These are phyloP conservation scores for Papilio dardanus DNA, from an alignment of 1,140 invertebrate species.

Conservation along the genomic window DNA sequence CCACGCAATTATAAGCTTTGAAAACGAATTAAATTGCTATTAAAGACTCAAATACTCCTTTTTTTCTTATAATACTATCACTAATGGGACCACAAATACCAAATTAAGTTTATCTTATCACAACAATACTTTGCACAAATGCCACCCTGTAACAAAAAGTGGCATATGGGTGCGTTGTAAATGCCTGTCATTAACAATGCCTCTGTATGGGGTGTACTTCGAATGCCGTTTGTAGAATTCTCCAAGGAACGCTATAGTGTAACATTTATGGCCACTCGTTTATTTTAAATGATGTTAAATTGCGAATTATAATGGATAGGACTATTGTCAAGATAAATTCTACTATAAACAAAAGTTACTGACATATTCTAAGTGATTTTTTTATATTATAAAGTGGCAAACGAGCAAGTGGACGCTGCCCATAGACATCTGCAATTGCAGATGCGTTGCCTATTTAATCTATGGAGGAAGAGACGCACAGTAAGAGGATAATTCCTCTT, in stretches of 20 bases:
- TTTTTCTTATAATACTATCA: too few species aligned
- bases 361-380: too few species aligned
- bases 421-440: too few species aligned
- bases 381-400: too few species aligned
- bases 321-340: conserved; percentile 15
- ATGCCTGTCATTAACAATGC: conserved; percentile 56
- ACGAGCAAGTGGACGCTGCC: too few species aligned
- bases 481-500: too few species aligned
- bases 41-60: not conserved
- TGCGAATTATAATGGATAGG: conserved; percentile 21
- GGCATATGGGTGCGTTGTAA: conserved; percentile 60
- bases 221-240: conserved; percentile 44
- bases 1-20: too few species aligned
- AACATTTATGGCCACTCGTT: conserved; percentile 52
- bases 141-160: conserved; percentile 16
- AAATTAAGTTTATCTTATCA: conserved; percentile 32
- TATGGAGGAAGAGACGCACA: too few species aligned
- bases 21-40: not conserved
- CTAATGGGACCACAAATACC: conserved; percentile 39
- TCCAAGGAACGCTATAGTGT: conserved; percentile 44
- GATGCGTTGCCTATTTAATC: too few species aligned
- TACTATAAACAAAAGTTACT: too few species aligned
- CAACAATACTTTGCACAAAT: conserved; percentile 9
- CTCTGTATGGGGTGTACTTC: conserved; percentile 37
- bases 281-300: conserved; percentile 56